Evolutionary conservation across 2,888 invertebrate species (phyloP).

Genomic region (Argyra leucocephala): DNA sequence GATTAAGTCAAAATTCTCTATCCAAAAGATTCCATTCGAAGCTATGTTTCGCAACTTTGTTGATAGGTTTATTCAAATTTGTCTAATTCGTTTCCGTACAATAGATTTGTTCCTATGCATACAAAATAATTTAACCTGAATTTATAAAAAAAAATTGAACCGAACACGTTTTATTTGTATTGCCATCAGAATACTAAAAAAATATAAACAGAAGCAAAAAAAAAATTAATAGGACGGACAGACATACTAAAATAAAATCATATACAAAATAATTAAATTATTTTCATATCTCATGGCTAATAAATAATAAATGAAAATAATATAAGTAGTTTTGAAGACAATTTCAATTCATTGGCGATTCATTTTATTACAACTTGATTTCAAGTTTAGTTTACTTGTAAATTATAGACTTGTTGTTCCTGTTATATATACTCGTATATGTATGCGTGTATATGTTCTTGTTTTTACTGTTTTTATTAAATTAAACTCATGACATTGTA

Average conservation of each 20-base stretch:
- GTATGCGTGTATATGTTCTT: neutral
- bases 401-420: conserved; percentile 3
- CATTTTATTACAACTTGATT: neutral
- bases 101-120: too few species aligned
- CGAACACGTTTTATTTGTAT: too few species aligned
- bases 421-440: neutral
- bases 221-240: too few species aligned
- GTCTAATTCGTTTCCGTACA: too few species aligned
- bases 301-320: neutral
- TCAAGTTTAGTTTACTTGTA: neutral
- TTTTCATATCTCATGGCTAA: neutral
- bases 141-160: too few species aligned
- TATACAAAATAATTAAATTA: neutral
- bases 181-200: too few species aligned
- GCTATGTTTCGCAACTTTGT: too few species aligned
- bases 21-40: too few species aligned
- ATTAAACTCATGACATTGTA: neutral
- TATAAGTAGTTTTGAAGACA: neutral
- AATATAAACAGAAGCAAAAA: too few species aligned
- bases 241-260: neutral
- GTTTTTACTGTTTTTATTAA: neutral
- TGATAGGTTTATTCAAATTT: too few species aligned
- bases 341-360: neutral
- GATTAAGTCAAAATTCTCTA: too few species aligned
- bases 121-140: too few species aligned